Conservation (phyloP, 2,113 vertebrate species). For the Orthochromis indermauri region DNA sequence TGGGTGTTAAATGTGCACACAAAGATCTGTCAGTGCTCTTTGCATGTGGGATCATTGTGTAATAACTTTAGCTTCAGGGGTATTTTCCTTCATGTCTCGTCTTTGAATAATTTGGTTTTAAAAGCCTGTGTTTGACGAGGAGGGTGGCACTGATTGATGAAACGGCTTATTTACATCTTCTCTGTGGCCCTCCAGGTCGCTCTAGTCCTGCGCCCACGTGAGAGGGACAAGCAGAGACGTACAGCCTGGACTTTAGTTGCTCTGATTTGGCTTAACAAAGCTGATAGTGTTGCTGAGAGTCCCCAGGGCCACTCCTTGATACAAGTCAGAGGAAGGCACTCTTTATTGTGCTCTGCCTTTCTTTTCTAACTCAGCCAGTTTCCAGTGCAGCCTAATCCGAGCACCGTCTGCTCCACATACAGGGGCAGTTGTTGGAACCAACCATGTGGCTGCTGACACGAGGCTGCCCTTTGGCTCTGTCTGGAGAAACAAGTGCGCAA, state of each 20-base stretch:
- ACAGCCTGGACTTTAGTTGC: not conserved
- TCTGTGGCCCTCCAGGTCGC: not conserved
- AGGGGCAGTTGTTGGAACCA: not conserved
- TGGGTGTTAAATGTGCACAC: not conserved
- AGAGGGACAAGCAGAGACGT: not conserved
- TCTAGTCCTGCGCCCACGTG: not conserved
- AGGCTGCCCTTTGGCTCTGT: not conserved
- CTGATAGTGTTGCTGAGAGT: not conserved
- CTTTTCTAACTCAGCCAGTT: not conserved
- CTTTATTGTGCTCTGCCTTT: not conserved
- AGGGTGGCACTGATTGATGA: not conserved
- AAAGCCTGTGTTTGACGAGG: not conserved
- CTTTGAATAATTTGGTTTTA: not conserved
- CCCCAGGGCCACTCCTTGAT: not conserved
- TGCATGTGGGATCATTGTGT: not conserved
- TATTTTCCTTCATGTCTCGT: not conserved
- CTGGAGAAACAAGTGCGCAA: not conserved
- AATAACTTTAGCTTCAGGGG: not conserved
- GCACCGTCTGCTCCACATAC: not conserved
- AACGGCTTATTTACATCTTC: not conserved
- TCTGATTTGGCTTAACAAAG: conserved; percentile 12
- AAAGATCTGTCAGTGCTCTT: not conserved
- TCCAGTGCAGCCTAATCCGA: not conserved
- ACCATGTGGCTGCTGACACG: not conserved
- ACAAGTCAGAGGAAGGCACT: not conserved